Base-by-base conservation (phyloP, 2,888 invertebrate species). In the Harpagoxenus sublaevis region DNA sequence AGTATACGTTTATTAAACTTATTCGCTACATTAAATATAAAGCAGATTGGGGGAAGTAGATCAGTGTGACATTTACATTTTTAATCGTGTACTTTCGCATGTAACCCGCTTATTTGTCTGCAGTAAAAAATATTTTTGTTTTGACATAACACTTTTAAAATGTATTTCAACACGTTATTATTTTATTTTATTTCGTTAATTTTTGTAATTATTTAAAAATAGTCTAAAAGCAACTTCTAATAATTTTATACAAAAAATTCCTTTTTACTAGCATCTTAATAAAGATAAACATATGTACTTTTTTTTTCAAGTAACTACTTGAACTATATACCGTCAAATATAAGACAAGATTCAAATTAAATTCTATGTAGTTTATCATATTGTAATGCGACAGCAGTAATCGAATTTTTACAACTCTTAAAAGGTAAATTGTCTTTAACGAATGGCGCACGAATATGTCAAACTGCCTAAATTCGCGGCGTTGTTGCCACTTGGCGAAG, bases 51-150 rank as follows among this genome's bases (percentile, higher is more conserved):
- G 39, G 6, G 12, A 45, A 74, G 42, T 55, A 31, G 39, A 60
- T 12, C 60, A n/a, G 15, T 60, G 10, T 42, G 10, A 63, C 42
- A 28, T 68, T 68, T 68, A 48, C 48, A 68, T 68, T 68, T 42
- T 48, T 68, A 0, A 68, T 48, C 15, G 28, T 68, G 23, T 18
- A 28, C 48, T 68, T 68, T 45, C 48, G 18, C 5, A 51, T 10
- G 8, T 31, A 68, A 68, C 9, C 48, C 15, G 48, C 1, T 66
- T 66, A 42, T 65, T n/a, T 12, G 9, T 45, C 23, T 15, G 23
- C 6, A 12, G 1, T 45, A 18, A 45, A 45, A 65, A 42, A 65
- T 42, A 65, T 6, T 12, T 65, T 10, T 63, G 4, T 39, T 35
- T 62, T 35, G n/a, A 62, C 9, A 18, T 62, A 35, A 62, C 60